Evolutionary conservation across 2,797 vertebrate genomes (phyloP), one percentile per base, ranked within the genome.

Genomic region (Rhinoraja longicauda): DNA sequence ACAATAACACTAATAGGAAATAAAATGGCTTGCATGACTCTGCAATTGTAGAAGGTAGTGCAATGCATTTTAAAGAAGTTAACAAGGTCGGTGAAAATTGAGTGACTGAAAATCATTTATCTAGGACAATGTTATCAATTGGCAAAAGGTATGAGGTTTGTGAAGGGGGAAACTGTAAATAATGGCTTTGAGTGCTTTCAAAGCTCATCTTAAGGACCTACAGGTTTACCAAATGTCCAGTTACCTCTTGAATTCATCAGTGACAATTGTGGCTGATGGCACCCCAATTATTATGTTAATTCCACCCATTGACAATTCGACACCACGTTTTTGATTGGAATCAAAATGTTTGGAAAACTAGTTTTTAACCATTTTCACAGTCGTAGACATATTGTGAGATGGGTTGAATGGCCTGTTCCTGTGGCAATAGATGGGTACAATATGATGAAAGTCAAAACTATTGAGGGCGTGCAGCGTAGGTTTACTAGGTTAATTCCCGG

Each of bases 31-130:
- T 90, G 88, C 36, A 45, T 67, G 59, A 67, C 67, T 72, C 24
- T 73, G 70, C 13, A 57, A 39, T 67, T 88, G 19, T 26, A 53
- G 12, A 53, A 91, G 53, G 73, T 92, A 36, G 19, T 10, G 2
- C 36, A 92, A 92, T 10, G 39, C 29, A 70, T n/a, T 92, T 92
- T 92, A 75, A 92, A 53, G 4, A 73, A 91, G 39, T 73, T 26
- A 72, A 15, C 1, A 45, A 73, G 36, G 10, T 53, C 72, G 39
- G 72, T 72, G n/a, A 73, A 91, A 91, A 91, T 45, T 13, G 70
- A 92, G n/a, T 75, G 36, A 73, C 3, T 73, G 70, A 26, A 73
- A 53, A 53, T 73, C n/a, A 19, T 45, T 88, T 88, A 67, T 91
- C 36, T 21, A 91, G 10, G 29, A 39, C 26, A 57, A 72, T 53